Conservation (phyloP, 2,888 invertebrate species). For the Ochropleura plecta region DNA sequence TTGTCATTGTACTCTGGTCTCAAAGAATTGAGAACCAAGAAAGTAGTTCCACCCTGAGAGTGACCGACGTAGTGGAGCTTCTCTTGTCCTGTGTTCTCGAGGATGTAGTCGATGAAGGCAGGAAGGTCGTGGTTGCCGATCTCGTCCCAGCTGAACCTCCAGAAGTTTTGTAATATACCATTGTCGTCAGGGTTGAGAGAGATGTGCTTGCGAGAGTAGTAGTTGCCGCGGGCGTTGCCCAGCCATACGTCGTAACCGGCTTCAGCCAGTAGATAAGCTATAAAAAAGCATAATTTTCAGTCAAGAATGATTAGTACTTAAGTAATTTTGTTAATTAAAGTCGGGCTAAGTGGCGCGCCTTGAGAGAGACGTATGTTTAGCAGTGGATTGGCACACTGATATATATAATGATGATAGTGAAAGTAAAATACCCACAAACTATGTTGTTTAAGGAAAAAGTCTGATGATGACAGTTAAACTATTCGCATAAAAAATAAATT, state of each 20-base stretch:
- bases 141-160: conserved; percentile 82
- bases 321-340: too few species aligned
- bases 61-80: conserved; percentile 82
- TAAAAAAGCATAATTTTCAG: conserved; percentile 1
- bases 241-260: conserved; percentile 94
- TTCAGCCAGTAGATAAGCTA: conserved; percentile 89
- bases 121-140: conserved; percentile 79
- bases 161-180: conserved; percentile 71
- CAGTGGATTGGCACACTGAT: too few species aligned
- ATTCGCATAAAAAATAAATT: neutral
- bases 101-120: conserved; percentile 75
- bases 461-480: neutral
- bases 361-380: too few species aligned
- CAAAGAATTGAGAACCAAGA: conserved; percentile 80
- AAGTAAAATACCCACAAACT: neutral
- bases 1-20: conserved; percentile 80
- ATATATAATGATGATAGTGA: too few species aligned
- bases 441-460: neutral
- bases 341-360: too few species aligned
- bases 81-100: conserved; percentile 69
- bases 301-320: too few species aligned
- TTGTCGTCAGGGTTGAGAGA: conserved; percentile 72
- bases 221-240: conserved; percentile 94
- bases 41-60: conserved; percentile 83
- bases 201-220: conserved; percentile 86